phyloP scores from a whole-genome alignment of 2,797 vertebrate genomes.

The Oreochromis grahami region DNA sequence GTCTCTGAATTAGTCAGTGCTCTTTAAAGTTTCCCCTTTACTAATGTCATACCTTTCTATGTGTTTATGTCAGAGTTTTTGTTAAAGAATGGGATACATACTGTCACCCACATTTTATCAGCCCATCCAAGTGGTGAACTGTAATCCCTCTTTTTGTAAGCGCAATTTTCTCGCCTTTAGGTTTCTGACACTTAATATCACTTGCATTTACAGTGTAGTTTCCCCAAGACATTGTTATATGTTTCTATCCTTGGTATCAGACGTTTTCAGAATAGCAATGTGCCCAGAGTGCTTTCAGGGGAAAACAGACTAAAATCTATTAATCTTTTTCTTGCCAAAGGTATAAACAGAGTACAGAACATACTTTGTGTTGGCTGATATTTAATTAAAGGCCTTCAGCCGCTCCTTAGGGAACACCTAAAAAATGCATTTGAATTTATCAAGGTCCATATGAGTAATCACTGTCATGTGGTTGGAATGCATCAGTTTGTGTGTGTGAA shows the following conservation, averaged over 20 bases:
- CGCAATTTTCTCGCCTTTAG: neutral
- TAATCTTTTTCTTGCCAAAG: slow-evolving; percentile 16
- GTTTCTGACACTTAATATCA: neutral
- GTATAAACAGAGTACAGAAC: slow-evolving; percentile 15
- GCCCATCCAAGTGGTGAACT: neutral
- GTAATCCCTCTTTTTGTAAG: neutral
- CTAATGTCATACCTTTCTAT: neutral
- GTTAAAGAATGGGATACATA: neutral
- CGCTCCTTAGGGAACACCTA: neutral
- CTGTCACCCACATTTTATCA: neutral
- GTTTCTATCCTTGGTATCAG: neutral
- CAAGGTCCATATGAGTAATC: neutral
- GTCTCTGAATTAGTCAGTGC: neutral
- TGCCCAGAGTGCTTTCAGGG: slow-evolving; percentile 2
- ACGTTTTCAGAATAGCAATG: neutral
- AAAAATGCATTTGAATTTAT: slow-evolving; percentile 22
- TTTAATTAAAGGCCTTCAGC: slow-evolving; percentile 46
- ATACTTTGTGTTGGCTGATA: slow-evolving; percentile 14
- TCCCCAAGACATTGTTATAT: neutral
- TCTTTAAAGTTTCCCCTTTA: neutral
- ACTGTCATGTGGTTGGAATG: neutral
- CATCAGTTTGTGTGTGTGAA: neutral
- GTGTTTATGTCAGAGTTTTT: neutral
- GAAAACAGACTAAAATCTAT: slow-evolving; percentile 23
- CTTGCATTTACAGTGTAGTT: neutral